phyloP scores from a whole-genome alignment of 2,888 invertebrate species.

The Hydriomena furcata region DNA sequence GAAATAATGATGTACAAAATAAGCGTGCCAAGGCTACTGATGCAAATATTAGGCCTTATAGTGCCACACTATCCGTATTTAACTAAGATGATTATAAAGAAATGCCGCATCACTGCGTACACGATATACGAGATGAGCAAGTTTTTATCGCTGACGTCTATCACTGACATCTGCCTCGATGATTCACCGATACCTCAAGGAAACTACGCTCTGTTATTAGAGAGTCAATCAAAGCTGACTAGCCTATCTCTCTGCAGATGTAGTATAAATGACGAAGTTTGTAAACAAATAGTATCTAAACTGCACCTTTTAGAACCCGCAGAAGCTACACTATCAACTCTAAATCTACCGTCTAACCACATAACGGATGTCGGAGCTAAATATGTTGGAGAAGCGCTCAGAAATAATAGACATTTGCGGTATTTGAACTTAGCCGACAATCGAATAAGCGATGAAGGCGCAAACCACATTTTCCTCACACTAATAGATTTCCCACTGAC shows the following conservation, averaged over 20 bases:
- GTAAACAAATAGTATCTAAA: conserved; percentile 46
- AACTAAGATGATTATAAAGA: conserved; percentile 45
- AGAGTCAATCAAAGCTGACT: conserved; percentile 38
- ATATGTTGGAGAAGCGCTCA: conserved; percentile 50
- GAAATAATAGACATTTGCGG: conserved; percentile 60
- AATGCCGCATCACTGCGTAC: conserved; percentile 44
- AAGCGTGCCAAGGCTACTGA: conserved; percentile 41
- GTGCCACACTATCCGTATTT: conserved; percentile 42
- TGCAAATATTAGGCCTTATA: conserved; percentile 48
- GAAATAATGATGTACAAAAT: conserved; percentile 47
- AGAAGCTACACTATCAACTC: conserved; percentile 43
- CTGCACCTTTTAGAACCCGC: conserved; percentile 42
- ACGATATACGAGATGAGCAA: conserved; percentile 52
- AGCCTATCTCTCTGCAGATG: conserved; percentile 55
- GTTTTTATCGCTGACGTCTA: conserved; percentile 43
- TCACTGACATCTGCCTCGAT: conserved; percentile 58
- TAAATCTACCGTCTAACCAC: conserved; percentile 63
- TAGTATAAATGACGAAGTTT: conserved; percentile 49
- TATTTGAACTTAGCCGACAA: conserved; percentile 65
- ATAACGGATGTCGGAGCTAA: conserved; percentile 62
- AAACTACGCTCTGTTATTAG: conserved; percentile 48
- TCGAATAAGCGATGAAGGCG: conserved; percentile 55
- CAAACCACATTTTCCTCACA: conserved; percentile 45
- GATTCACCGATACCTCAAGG: conserved; percentile 43
- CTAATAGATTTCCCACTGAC: conserved; percentile 54